A percentile compares a stretch with the other conserved stretches of the same genome.
Evolutionary conservation across 2,797 vertebrate species (phyloP).

Genomic region (Phrynocephalus vlangalii): DNA sequence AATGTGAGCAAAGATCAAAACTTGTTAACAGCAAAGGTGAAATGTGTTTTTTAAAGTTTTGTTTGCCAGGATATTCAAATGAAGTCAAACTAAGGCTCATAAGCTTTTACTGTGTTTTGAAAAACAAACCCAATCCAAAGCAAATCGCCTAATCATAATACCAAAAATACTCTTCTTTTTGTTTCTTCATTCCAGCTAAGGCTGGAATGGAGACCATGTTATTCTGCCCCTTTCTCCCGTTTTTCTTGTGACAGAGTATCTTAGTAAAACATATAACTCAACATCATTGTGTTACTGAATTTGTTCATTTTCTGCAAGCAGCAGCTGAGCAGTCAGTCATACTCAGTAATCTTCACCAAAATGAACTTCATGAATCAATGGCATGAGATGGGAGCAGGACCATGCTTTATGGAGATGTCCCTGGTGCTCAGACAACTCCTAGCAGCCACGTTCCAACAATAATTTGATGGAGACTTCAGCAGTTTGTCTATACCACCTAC

Average conservation of each 20-base stretch:
- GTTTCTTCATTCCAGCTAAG: constrained; percentile 9
- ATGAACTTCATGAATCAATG: not conserved
- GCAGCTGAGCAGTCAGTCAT: not conserved
- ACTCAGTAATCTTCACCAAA: too few species aligned
- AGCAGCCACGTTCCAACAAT: not conserved
- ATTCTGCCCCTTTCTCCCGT: not conserved
- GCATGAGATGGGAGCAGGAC: not conserved
- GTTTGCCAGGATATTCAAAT: constrained; percentile 52
- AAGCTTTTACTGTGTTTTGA: constrained; percentile 58
- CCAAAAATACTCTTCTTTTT: not conserved
- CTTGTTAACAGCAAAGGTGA: constrained; percentile 80
- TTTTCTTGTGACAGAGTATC: too few species aligned
- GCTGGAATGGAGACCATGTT: not conserved
- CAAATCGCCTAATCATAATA: constrained; percentile 35
- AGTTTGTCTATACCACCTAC: not conserved
- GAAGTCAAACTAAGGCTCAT: constrained; percentile 58
- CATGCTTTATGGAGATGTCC: not conserved
- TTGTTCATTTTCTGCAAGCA: not conserved
- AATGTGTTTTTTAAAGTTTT: constrained; percentile 73
- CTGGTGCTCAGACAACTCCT: not conserved
- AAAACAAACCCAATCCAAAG: constrained; percentile 37
- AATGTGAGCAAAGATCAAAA: constrained; percentile 81
- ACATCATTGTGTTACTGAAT: not conserved
- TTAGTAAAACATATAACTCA: not conserved
- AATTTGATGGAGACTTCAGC: not conserved